These are phyloP conservation scores for Amblyraja radiata DNA, from an alignment of 2,797 vertebrate genomes.

Conservation along the genomic window DNA sequence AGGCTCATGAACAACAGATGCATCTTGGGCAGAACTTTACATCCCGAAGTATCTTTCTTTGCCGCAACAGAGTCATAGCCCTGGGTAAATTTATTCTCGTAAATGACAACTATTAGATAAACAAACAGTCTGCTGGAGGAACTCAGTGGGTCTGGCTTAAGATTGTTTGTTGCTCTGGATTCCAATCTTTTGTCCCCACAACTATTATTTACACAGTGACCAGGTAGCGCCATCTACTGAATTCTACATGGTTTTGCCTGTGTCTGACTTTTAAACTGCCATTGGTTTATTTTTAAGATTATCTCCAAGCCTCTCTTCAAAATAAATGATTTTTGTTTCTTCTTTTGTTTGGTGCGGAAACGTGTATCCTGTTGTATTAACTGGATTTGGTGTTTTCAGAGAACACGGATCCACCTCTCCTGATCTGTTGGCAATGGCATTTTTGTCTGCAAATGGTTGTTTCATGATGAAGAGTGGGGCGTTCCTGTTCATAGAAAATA, in stretches of 20 bases:
- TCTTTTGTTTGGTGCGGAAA: neutral
- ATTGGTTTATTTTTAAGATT: neutral
- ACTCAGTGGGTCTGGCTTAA: too few species aligned
- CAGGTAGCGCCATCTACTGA: conserved; percentile 13
- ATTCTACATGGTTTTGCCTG: neutral
- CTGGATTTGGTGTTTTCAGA: neutral
- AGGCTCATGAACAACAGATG: neutral
- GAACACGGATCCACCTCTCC: neutral
- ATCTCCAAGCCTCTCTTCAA: neutral
- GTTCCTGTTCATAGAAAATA: neutral
- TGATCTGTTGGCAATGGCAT: neutral
- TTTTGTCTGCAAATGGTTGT: neutral
- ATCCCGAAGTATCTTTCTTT: neutral
- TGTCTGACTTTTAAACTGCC: neutral
- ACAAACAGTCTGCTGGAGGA: too few species aligned
- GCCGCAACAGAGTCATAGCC: neutral
- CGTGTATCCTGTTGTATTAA: neutral
- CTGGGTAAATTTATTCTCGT: neutral
- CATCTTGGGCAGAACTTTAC: neutral
- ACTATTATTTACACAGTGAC: neutral
- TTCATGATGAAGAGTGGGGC: neutral
- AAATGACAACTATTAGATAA: neutral
- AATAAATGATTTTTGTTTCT: neutral
- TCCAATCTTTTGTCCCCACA: too few species aligned
- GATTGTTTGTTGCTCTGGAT: too few species aligned